These are phyloP conservation scores for Azemiops feae DNA, from an alignment of 2,113 vertebrate species.

Conservation along the genomic window DNA sequence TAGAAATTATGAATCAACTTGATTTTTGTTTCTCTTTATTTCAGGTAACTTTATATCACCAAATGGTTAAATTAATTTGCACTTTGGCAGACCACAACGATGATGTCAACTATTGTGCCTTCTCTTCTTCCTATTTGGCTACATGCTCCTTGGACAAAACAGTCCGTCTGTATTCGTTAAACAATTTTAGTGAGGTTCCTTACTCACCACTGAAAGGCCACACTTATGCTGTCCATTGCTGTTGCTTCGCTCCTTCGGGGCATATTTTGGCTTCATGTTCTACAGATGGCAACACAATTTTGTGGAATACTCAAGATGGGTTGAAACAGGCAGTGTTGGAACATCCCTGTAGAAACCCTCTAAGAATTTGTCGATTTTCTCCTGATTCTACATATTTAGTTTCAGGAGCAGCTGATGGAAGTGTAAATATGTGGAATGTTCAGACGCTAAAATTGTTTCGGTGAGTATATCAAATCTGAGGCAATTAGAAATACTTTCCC, in stretches of 20 bases:
- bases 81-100: conserved; percentile 84
- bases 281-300: conserved; percentile 83
- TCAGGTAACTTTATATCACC: conserved; percentile 49
- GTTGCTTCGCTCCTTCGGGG: conserved; percentile 88
- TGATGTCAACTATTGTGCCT: conserved; percentile 89
- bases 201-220: conserved; percentile 87
- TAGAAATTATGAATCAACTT: background rate
- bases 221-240: conserved; percentile 89
- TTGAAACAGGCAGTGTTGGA: conserved; percentile 76
- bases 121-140: conserved; percentile 81
- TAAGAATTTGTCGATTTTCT: conserved; percentile 85
- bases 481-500: background rate
- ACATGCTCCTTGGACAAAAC: conserved; percentile 95
- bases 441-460: conserved; percentile 71
- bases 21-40: conserved; percentile 43
- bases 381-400: conserved; percentile 71
- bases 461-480: conserved; percentile 45
- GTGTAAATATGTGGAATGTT: conserved; percentile 83
- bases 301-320: conserved; percentile 79
- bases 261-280: conserved; percentile 86
- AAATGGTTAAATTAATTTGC: conserved; percentile 84
- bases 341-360: conserved; percentile 84
- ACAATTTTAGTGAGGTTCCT: conserved; percentile 77
- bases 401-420: conserved; percentile 87
- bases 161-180: conserved; percentile 78